These are phyloP conservation scores for Rhinopithecus roxellana DNA, from an alignment of 2,113 vertebrate species.

Conservation along the genomic window DNA sequence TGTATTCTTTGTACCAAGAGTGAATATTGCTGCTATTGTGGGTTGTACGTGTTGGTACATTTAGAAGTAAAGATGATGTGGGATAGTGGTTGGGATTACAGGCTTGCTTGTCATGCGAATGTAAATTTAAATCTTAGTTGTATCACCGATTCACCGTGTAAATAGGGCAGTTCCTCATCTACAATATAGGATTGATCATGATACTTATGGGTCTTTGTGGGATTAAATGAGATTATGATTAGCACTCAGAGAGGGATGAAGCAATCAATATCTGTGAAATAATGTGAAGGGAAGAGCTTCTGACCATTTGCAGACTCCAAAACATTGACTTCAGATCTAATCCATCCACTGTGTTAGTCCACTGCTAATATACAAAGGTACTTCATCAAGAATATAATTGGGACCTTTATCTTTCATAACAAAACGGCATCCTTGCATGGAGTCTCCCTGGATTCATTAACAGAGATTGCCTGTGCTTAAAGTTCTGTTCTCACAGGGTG, in stretches of 20 bases:
- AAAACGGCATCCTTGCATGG: background rate
- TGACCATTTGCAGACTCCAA: background rate
- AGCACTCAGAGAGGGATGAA: background rate
- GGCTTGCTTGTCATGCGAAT: background rate
- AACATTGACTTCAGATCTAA: background rate
- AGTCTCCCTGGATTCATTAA: background rate
- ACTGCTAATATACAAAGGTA: background rate
- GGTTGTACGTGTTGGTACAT: background rate
- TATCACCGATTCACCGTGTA: background rate
- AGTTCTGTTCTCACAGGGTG: background rate
- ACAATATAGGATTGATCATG: background rate
- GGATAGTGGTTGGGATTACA: background rate
- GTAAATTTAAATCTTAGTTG: constrained; percentile 10
- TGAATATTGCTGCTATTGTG: background rate
- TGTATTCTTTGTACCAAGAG: background rate
- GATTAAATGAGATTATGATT: background rate
- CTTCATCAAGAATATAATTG: background rate
- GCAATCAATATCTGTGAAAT: background rate
- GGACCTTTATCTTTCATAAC: background rate
- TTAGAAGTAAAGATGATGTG: background rate
- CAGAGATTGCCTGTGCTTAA: background rate
- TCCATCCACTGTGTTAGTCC: background rate
- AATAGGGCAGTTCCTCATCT: background rate
- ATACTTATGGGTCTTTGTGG: background rate
- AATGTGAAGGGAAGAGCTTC: background rate